Conservation (phyloP, 2,797 vertebrate genomes). For the Meriones psammophilus region DNA sequence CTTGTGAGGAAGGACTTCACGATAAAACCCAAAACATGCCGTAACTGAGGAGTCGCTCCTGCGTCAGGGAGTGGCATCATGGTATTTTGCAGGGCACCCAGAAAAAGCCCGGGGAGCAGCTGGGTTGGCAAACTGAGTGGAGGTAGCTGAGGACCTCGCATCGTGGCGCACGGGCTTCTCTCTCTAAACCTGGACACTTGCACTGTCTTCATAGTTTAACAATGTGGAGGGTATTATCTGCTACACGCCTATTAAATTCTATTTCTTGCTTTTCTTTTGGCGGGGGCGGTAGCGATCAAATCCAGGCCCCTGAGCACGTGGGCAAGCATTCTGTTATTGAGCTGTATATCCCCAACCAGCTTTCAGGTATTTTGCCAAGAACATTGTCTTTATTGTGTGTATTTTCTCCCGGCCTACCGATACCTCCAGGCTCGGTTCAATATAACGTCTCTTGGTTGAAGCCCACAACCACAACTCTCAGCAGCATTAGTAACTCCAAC, state of each 20-base stretch:
- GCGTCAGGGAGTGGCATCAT: background rate
- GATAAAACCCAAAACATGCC: background rate
- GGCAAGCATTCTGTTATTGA: background rate
- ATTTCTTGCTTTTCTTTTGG: background rate
- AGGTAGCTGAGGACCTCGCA: background rate
- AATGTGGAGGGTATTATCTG: background rate
- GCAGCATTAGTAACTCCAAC: constrained; percentile 48
- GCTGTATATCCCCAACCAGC: background rate
- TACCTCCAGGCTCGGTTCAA: background rate
- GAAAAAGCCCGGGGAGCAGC: background rate
- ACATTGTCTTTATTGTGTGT: background rate
- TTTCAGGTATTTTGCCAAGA: constrained; percentile 46
- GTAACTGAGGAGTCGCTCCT: background rate
- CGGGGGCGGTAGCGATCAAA: background rate
- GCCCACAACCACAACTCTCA: background rate
- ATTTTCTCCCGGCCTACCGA: background rate
- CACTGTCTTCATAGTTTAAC: constrained; percentile 11
- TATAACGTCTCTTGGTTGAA: constrained; percentile 24
- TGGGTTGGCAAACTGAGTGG: background rate
- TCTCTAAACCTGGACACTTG: background rate
- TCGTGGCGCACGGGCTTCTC: background rate
- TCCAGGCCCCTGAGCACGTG: background rate
- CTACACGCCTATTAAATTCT: constrained; percentile 1
- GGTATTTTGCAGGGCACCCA: background rate
- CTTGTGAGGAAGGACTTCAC: background rate